Evolutionary conservation across 2,113 vertebrate genomes (phyloP).

Genomic region (Chloebia gouldiae): DNA sequence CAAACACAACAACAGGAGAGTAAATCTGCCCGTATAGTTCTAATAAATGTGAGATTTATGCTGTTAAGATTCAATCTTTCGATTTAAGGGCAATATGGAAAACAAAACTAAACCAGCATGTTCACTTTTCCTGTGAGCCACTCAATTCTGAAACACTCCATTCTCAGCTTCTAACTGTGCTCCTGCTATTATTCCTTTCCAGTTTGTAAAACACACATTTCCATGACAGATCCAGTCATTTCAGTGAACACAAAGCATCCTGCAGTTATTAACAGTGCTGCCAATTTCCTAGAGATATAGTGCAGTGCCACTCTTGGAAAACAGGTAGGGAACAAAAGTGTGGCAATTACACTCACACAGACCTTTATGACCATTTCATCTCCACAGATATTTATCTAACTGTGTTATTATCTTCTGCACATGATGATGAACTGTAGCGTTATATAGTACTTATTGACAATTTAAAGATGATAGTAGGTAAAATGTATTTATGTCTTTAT

Average conservation of each 20-base stretch:
- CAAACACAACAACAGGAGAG: background rate
- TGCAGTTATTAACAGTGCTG: background rate
- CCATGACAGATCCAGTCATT: background rate
- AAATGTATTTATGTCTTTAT: background rate
- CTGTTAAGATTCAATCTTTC: background rate
- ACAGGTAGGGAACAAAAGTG: background rate
- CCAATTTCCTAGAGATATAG: background rate
- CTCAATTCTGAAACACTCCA: background rate
- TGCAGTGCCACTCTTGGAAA: background rate
- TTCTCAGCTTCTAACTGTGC: background rate
- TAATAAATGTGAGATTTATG: background rate
- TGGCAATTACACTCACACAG: background rate
- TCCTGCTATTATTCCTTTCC: conserved; percentile 11
- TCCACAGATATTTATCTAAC: conserved; percentile 5
- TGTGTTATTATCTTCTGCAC: background rate
- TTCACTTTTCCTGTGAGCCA: background rate
- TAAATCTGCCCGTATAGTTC: background rate
- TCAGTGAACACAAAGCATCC: conserved; percentile 10
- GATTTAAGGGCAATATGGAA: background rate
- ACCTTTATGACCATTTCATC: background rate
- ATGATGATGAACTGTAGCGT: background rate
- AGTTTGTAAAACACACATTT: background rate
- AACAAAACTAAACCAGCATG: background rate
- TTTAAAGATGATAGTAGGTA: background rate
- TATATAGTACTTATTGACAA: background rate